A percentile compares a stretch with the other conserved stretches of the same genome.
These are phyloP conservation scores for Bombyx mori DNA, from an alignment of 1,140 invertebrate genomes.

Conservation along the genomic window DNA sequence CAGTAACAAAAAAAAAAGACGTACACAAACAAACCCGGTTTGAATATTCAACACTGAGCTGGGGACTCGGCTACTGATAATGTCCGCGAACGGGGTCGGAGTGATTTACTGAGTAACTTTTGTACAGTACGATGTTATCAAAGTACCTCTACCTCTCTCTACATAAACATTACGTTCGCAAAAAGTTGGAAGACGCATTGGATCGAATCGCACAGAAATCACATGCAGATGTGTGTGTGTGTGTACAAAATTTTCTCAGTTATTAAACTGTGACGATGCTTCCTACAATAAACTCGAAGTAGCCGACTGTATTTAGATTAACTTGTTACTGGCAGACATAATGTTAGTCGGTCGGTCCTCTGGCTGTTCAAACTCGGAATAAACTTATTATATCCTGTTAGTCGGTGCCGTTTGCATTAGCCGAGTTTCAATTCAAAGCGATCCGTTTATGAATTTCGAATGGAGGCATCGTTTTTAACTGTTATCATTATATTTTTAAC, in stretches of 20 bases:
- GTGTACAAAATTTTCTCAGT: slow-evolving; percentile 32
- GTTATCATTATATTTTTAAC: too few relatives aligned
- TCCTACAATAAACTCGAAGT: slow-evolving; percentile 46
- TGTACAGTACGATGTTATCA: slow-evolving; percentile 22
- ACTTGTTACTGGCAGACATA: slow-evolving; percentile 68
- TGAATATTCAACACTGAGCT: slow-evolving; percentile 47
- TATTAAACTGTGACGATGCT: slow-evolving; percentile 60
- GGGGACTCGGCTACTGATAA: slow-evolving; percentile 46
- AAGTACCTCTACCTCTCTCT: slow-evolving; percentile 11
- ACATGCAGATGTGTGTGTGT: slow-evolving; percentile 1
- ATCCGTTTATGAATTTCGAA: slow-evolving; percentile 57
- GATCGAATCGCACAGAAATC: slow-evolving; percentile 1
- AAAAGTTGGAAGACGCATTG: too few relatives aligned
- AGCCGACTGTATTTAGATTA: slow-evolving; percentile 66
- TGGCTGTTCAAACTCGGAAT: slow-evolving; percentile 49
- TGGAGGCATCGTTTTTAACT: slow-evolving; percentile 51
- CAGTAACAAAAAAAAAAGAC: slow-evolving; percentile 49
- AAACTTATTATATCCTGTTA: slow-evolving; percentile 69
- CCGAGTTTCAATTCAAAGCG: slow-evolving; percentile 58
- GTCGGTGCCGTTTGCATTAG: slow-evolving; percentile 55
- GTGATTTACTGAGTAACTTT: slow-evolving; percentile 46
- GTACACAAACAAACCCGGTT: slow-evolving; percentile 57
- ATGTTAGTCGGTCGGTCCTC: slow-evolving; percentile 63
- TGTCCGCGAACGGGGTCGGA: slow-evolving; percentile 30
- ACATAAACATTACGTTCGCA: too few relatives aligned